A percentile compares a stretch with the other conserved stretches of the same genome.
Evolutionary conservation across 2,888 invertebrate species (phyloP).

Genomic region (Teinopalpus imperialis): DNA sequence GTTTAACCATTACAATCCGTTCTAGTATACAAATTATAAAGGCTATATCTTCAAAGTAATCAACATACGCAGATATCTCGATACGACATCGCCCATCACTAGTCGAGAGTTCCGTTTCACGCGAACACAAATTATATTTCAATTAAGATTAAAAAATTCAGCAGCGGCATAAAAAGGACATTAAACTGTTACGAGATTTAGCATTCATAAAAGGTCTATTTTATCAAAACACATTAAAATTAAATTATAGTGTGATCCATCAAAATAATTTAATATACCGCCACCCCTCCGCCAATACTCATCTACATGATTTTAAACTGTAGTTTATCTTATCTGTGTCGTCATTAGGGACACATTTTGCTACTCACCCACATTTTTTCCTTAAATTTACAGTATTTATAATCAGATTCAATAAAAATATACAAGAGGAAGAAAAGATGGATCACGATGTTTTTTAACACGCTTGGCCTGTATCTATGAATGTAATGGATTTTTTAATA

Average conservation of each 20-base stretch:
- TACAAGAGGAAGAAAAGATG: too few species aligned
- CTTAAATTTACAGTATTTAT: slow-evolving; percentile 8
- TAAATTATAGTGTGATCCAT: slow-evolving; percentile 74
- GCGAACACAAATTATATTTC: slow-evolving; percentile 37
- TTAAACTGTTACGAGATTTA: slow-evolving; percentile 44
- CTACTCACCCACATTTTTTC: slow-evolving; percentile 26
- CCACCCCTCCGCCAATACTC: slow-evolving; percentile 42
- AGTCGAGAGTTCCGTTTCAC: slow-evolving; percentile 28
- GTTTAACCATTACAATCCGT: too few species aligned
- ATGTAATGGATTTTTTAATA: too few species aligned
- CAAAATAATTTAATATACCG: slow-evolving; percentile 75
- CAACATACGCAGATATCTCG: too few species aligned
- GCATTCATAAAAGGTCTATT: slow-evolving; percentile 54
- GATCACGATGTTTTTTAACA: too few species aligned
- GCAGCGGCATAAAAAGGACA: slow-evolving; percentile 27
- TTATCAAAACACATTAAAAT: slow-evolving; percentile 78
- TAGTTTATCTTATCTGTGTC: slow-evolving; percentile 66
- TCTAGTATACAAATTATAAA: too few species aligned
- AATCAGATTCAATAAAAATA: too few species aligned
- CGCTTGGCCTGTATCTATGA: too few species aligned
- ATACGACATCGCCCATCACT: slow-evolving; percentile 30
- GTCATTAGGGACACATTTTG: slow-evolving; percentile 47
- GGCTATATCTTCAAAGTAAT: too few species aligned
- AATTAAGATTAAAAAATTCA: slow-evolving; percentile 33
- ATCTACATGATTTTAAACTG: slow-evolving; percentile 64